Evolutionary conservation across 2,113 vertebrate species (phyloP), one percentile per base, ranked within the genome.

Genomic region (Anthoscopus minutus): DNA sequence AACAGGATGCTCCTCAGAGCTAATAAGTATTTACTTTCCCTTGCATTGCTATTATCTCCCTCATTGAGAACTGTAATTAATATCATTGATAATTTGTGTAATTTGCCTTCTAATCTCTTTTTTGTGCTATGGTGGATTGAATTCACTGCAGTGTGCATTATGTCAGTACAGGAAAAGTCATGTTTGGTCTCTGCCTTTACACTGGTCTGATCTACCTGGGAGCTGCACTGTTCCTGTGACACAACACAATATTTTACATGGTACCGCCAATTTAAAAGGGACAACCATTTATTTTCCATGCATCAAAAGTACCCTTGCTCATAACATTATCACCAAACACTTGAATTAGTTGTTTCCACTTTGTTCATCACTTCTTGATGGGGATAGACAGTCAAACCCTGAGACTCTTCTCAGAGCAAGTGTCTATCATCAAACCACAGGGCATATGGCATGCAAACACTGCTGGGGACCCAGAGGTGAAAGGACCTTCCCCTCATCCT

Each of bases 11-110:
- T 96, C 53, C 80, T 93, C 65, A 88, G 72, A 64, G 53, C 54
- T 91, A 91, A 56, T 89, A 94, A 95, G 77, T 89, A 84, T 95
- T 90, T 97, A 88, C 76, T 92, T 92, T 90, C 50, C 78, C 47
- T 76, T 81, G 65, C 76, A 84, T 62, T 88, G 69, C 89, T 86
- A 81, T 92, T 93, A 92, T 91, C 54, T 93, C 50, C 48, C 42
- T 94, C 80, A 53, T 8, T 88, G 64, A 95, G 89, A 86, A 80
- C 57, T 84, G 79, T 89, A 95, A 96, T 95, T 94, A 94, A 60
- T 35, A 65, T 90, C 19, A 86, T 64, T 81, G 82, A 90, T 88
- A 13, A 6, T 50, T 91, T 62, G 19, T 73, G 72, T 65, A 71
- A 53, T 56, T 86, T 71, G 61, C 57, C 54, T 88, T 88, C 64